Evolutionary conservation across 2,113 vertebrate species (phyloP).

Genomic region (Melanotaenia duboulayi): DNA sequence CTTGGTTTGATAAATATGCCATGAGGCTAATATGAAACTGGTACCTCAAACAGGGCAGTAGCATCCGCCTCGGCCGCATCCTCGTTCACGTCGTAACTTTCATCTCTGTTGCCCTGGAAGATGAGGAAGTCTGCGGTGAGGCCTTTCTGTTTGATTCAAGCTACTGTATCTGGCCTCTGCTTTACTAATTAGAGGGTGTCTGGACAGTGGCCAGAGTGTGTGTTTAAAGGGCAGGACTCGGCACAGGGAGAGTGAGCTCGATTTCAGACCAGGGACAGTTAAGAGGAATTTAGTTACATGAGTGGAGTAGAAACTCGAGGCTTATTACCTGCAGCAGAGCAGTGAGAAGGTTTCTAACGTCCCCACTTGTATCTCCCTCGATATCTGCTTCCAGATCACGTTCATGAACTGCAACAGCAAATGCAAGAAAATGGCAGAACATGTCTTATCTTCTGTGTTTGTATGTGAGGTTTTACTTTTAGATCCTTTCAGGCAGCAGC

Average conservation of each 20-base stretch:
- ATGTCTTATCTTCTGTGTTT: no score
- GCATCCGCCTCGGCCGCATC: constrained; percentile 81
- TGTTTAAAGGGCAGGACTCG: constrained; percentile 22
- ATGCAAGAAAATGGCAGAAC: background rate
- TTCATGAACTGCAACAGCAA: constrained; percentile 76
- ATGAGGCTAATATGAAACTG: background rate
- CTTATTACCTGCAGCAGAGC: constrained; percentile 77
- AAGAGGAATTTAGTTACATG: constrained; percentile 36
- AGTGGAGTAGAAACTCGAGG: constrained; percentile 25
- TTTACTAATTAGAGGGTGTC: constrained; percentile 25
- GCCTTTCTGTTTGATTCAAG: constrained; percentile 26
- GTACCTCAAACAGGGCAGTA: constrained; percentile 77
- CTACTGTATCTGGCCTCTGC: constrained; percentile 35
- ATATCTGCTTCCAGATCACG: constrained; percentile 83
- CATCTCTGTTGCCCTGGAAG: constrained; percentile 79
- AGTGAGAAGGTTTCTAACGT: constrained; percentile 80
- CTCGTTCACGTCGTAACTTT: constrained; percentile 83
- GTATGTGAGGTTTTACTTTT: no score
- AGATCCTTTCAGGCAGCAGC: no score
- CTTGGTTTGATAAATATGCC: background rate
- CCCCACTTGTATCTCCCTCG: constrained; percentile 84
- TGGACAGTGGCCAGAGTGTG: constrained; percentile 27
- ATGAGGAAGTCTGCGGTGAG: constrained; percentile 25
- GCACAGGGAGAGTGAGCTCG: constrained; percentile 48
- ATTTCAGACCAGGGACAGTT: constrained; percentile 41